Base-by-base conservation (phyloP, 2,113 vertebrate genomes). In the Urocitellus parryii region DNA sequence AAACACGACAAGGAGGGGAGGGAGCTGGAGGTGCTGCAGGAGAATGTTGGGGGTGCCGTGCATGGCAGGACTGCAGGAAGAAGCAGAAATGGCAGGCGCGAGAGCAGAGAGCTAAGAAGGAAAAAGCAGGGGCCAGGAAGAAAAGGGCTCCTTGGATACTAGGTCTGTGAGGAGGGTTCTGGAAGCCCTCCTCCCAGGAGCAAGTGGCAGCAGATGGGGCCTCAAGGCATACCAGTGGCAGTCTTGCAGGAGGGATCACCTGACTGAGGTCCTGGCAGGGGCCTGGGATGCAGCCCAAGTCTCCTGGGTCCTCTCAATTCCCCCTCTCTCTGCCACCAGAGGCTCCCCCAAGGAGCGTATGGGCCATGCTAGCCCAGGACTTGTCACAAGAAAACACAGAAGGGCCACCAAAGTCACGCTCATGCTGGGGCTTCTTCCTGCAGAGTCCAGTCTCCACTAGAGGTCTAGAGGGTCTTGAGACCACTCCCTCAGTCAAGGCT, bases 1-100 rank as follows among this genome's bases (percentile, higher is more conserved):
- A 97, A 96, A 82, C 91, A 94, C 80, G 70, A 74, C 70, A n/a
- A 48, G 29, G 0, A 25, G n/a, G 80, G 48, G 37, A 89, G 73
- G 42, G 56, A 80, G 80, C 53, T n/a, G 94, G 85, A 86, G 87
- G 37, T 78, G 83, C 88, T 32, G 72, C 84, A 70, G 42, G 87
- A 94, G 70, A 79, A 53, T 42, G 22, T 7, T 91, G 88, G 72
- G 68, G 63, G 63, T 37, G 61, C 83, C 4, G 9, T 83, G 93
- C 81, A 1, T 16, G 90, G 95, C 90, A 84, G 91, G 74, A 27
- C 90, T 84, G 94, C 87, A 0, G n/a, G 95, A 32, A 84, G 82
- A 32, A 93, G 84, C 90, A 76, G 91, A 83, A 42, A 68, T 3
- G 37, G 77, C 67, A n/a, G 95, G 76, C 27, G 1, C 4, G 0